Base-by-base conservation (phyloP, 2,797 vertebrate species). In the Bufotes viridis region DNA sequence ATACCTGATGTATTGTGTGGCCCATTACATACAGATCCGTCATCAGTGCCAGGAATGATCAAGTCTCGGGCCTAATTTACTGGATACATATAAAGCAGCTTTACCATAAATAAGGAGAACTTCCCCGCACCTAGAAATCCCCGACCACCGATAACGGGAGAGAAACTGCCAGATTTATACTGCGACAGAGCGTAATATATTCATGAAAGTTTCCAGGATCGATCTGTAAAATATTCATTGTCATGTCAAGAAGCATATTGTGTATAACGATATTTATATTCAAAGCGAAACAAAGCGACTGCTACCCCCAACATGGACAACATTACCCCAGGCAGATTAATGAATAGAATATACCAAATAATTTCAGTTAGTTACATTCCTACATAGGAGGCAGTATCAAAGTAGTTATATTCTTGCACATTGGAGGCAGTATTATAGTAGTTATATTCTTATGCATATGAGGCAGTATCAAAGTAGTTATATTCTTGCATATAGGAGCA, bases 121-220 rank as follows among this genome's bases (percentile, higher is more conserved):
- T 26, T 24, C 60, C 60, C 34, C 20, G 83, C 72, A 76, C 22
- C 22, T 13, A 53, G 55, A 51, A 76, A 75, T 85, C 83, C 83
- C 83, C 7, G 70, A 42, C n/a, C 70, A n/a, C 83, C 34, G 72
- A 76, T 85, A 76, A 85, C 60, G 63, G 51, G 72, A 51, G 55
- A 85, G 74, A 76, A 63, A 61, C 20, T 7, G 83, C 20, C 29
- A 60, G 83, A 85, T 85, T 85, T 85, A 85, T 76, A 26, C 22
- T 34, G 83, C 60, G 20, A 51, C 49, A n/a, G 13, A 18, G 55
- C 2, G 15, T 76, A 85, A 85, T 76, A 26, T 85, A 85, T 85
- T 85, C 83, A 85, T 85, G 83, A 76, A 76, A 85, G 83, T 63
- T 51, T 63, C 70, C 17, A 34, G 57, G 34, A 61, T 76, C 74